Percentiles rank a stretch among this genome's conserved stretches.
Conservation (phyloP, 1,140 invertebrate genomes). For the Octopus sinensis region DNA sequence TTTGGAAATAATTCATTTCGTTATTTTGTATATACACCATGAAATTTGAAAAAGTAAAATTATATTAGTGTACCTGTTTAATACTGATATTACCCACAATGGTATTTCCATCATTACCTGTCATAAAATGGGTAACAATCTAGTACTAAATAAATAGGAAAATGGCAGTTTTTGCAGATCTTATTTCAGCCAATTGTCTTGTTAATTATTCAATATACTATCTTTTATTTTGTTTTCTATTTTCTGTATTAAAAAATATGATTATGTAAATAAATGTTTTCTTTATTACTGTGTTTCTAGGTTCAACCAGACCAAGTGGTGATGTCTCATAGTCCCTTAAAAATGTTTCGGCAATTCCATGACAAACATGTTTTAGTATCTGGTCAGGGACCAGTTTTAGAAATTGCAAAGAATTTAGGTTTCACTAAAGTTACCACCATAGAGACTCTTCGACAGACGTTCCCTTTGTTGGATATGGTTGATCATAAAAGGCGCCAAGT, state of each 20-base stretch:
- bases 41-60: too few relatives aligned
- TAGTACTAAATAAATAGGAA: too few relatives aligned
- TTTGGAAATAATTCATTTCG: too few relatives aligned
- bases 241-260: background rate
- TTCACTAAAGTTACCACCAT: slow-evolving; percentile 68
- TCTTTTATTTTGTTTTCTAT: too few relatives aligned
- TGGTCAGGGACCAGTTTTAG: slow-evolving; percentile 62
- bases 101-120: too few relatives aligned
- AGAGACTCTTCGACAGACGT: slow-evolving; percentile 65
- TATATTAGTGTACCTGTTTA: too few relatives aligned
- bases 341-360: slow-evolving; percentile 66
- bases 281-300: slow-evolving; percentile 38
- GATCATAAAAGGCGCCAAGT: slow-evolving; percentile 64
- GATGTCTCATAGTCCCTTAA: slow-evolving; percentile 71
- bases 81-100: too few relatives aligned
- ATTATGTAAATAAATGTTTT: background rate
- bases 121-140: too few relatives aligned
- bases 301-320: slow-evolving; percentile 68
- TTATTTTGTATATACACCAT: too few relatives aligned
- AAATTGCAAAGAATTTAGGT: slow-evolving; percentile 67
- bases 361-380: slow-evolving; percentile 68
- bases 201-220: too few relatives aligned
- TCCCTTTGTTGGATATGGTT: slow-evolving; percentile 70
- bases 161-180: too few relatives aligned
- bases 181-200: too few relatives aligned